A percentile compares a stretch with the other conserved stretches of the same genome.
These are phyloP conservation scores for Sarcophaga bullata DNA, from an alignment of 1,140 invertebrate genomes.

Conservation along the genomic window DNA sequence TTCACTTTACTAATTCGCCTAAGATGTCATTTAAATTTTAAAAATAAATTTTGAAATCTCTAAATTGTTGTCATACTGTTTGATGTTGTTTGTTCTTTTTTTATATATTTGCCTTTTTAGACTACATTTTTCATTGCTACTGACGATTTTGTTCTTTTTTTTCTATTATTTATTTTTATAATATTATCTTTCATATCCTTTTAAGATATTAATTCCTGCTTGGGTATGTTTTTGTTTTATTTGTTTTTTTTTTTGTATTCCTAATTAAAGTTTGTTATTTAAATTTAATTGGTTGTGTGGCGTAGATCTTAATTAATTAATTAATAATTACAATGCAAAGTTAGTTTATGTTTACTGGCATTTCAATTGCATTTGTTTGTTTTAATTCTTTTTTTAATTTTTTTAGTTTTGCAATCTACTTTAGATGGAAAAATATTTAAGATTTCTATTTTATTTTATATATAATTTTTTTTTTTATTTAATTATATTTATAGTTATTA, in stretches of 20 bases:
- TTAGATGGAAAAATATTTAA: slow-evolving; percentile 19
- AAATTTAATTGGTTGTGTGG: neutral
- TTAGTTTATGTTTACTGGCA: slow-evolving; percentile 35
- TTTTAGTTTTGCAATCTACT: slow-evolving; percentile 10
- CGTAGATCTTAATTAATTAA: slow-evolving; percentile 2
- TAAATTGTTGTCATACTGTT: neutral
- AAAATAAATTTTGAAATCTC: neutral
- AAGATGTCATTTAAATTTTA: too few relatives aligned
- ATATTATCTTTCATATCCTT: too few relatives aligned
- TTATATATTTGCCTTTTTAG: neutral
- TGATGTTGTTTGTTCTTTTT: neutral
- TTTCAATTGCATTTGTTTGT: slow-evolving; percentile 26
- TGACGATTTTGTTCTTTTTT: slow-evolving; percentile 6
- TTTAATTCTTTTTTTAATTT: neutral
- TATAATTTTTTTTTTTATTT: neutral
- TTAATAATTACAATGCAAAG: slow-evolving; percentile 40
- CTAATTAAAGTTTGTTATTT: slow-evolving; percentile 36
- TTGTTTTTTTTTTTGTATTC: slow-evolving; percentile 28
- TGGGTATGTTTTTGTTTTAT: neutral
- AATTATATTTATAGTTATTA: neutral
- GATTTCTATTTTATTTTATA: neutral
- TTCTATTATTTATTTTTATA: neutral
- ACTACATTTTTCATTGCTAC: slow-evolving; percentile 29
- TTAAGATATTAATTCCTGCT: neutral
- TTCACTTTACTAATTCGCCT: too few relatives aligned